Percentiles rank a stretch among this genome's conserved stretches.
These are phyloP conservation scores for Callosobruchus maculatus DNA, from an alignment of 2,888 invertebrate genomes.

Conservation along the genomic window DNA sequence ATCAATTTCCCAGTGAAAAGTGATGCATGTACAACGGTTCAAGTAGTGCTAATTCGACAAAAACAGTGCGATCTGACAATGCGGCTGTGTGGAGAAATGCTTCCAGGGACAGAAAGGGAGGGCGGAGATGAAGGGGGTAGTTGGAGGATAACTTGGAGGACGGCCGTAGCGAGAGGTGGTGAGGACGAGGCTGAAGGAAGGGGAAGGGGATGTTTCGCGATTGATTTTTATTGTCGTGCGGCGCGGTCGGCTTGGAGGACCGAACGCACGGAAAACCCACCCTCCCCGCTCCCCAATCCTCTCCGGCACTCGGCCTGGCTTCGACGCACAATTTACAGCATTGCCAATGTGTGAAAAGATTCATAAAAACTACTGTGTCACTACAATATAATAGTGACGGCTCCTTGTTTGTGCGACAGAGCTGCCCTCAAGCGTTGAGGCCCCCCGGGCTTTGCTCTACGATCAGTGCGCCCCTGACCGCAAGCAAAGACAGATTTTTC, in stretches of 20 bases:
- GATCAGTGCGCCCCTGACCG: too few species aligned
- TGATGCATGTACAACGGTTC: too few species aligned
- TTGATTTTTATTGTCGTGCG: slow-evolving; percentile 46
- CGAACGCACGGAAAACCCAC: slow-evolving; percentile 12
- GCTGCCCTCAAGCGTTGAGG: too few species aligned
- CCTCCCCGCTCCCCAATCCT: neutral
- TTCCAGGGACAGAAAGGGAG: neutral
- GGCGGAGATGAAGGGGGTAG: neutral
- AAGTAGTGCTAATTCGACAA: neutral
- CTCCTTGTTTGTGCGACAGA: too few species aligned
- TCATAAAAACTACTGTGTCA: neutral
- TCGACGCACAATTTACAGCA: neutral
- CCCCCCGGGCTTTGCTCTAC: too few species aligned
- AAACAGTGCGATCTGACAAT: neutral
- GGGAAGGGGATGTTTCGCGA: slow-evolving; percentile 34
- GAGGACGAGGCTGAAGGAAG: slow-evolving; percentile 8
- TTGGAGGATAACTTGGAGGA: slow-evolving; percentile 2
- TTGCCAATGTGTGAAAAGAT: neutral
- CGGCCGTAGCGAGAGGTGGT: slow-evolving; percentile 11
- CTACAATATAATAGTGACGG: too few species aligned
- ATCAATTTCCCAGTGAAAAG: too few species aligned
- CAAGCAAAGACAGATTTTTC: too few species aligned
- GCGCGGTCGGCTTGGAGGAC: slow-evolving; percentile 15
- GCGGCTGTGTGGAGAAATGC: neutral
- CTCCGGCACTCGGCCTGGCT: neutral